Evolutionary conservation across 2,888 invertebrate species (phyloP).

Genomic region (Tiphia femorata): DNA sequence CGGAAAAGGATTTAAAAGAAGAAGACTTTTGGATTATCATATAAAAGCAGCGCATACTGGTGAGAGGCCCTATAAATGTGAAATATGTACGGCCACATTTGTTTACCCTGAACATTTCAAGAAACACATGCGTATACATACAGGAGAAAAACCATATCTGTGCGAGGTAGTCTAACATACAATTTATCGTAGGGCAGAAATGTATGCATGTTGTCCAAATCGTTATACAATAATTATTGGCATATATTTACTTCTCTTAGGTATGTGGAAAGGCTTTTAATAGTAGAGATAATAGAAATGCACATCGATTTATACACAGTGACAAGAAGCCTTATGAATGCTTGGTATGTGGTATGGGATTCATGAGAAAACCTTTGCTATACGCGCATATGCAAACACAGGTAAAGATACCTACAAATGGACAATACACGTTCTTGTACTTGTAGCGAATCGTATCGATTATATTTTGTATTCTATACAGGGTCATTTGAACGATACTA

Average conservation of each 20-base stretch:
- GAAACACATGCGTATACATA: constrained; percentile 84
- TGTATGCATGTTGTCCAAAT: too few species aligned
- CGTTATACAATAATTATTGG: too few species aligned
- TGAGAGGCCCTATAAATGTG: constrained; percentile 82
- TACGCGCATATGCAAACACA: constrained; percentile 82
- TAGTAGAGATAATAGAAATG: constrained; percentile 86
- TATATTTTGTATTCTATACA: constrained; percentile 58
- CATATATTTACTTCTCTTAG: too few species aligned
- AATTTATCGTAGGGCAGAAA: too few species aligned
- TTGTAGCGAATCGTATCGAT: too few species aligned
- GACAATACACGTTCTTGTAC: background rate
- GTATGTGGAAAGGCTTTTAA: constrained; percentile 88
- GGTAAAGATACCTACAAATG: constrained; percentile 56
- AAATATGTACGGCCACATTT: constrained; percentile 81
- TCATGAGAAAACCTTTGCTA: constrained; percentile 85
- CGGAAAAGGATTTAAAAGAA: constrained; percentile 79
- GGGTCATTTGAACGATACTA: constrained; percentile 84
- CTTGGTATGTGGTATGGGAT: constrained; percentile 83
- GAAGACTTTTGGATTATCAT: constrained; percentile 82
- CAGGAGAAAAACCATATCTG: constrained; percentile 80
- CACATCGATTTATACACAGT: constrained; percentile 87
- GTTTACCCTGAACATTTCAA: constrained; percentile 87
- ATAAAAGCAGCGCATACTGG: constrained; percentile 85
- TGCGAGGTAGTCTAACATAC: constrained; percentile 76
- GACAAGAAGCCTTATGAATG: constrained; percentile 91